phyloP scores from a whole-genome alignment of 2,797 vertebrate genomes.

The Lagodon rhomboides region DNA sequence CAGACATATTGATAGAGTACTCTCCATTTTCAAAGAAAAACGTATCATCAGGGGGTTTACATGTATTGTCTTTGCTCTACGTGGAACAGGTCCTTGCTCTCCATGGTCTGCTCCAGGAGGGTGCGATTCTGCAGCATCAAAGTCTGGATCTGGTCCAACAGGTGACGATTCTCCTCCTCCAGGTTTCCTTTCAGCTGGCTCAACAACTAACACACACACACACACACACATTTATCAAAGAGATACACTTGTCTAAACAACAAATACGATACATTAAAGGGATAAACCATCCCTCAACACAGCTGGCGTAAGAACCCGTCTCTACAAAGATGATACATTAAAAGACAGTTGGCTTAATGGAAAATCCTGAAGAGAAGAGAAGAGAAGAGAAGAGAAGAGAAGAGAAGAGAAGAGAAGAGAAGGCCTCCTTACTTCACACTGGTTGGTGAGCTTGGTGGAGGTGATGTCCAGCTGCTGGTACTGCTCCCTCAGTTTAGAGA shows the following conservation, averaged over 20 bases:
- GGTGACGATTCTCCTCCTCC: constrained; percentile 98
- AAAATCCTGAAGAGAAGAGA: not conserved
- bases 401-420: not conserved
- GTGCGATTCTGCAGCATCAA: constrained; percentile 98
- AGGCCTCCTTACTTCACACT: constrained; percentile 91
- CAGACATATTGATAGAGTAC: not conserved
- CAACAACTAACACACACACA: constrained; percentile 87
- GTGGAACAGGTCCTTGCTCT: constrained; percentile 99
- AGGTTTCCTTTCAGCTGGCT: constrained; percentile 98
- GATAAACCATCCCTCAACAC: constrained; percentile 6
- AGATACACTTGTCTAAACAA: constrained; percentile 6
- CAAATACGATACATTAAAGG: constrained; percentile 7
- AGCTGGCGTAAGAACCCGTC: constrained; percentile 19
- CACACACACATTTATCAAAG: constrained; percentile 27
- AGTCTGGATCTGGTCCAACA: constrained; percentile 98
- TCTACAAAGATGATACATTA: not conserved
- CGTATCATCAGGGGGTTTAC: constrained; percentile 76
- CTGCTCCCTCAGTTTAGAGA: constrained; percentile 95
- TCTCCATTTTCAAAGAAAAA: not conserved
- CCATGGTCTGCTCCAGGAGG: constrained; percentile 98
- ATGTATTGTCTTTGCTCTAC: constrained; percentile 99
- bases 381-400: not conserved
- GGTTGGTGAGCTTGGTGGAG: constrained; percentile 96
- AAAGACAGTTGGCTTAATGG: not conserved
- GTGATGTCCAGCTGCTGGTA: constrained; percentile 98